phyloP scores from a whole-genome alignment of 1,140 invertebrate species.

The Himalopsyche phryganea region DNA sequence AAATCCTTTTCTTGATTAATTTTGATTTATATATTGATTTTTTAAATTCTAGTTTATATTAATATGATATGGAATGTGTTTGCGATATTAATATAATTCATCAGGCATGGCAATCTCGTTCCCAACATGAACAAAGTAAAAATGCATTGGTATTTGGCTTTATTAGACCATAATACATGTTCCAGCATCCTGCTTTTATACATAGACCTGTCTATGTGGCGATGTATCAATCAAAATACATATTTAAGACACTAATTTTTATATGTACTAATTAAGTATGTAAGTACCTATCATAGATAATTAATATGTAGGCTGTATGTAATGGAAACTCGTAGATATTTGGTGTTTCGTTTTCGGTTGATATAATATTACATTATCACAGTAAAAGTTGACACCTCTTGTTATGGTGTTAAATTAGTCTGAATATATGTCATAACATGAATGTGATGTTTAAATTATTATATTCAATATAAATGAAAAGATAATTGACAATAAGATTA shows the following conservation, averaged over 20 bases:
- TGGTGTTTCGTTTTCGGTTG: not conserved
- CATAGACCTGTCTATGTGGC: constrained; percentile 34
- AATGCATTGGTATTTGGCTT: constrained; percentile 37
- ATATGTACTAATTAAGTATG: not conserved
- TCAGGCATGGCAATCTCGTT: constrained; percentile 12
- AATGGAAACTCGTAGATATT: not conserved
- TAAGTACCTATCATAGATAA: not conserved
- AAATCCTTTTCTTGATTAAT: no score
- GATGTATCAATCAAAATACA: constrained; percentile 34
- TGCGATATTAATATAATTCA: no score
- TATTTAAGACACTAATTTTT: constrained; percentile 18
- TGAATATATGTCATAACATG: not conserved
- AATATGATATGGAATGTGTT: no score
- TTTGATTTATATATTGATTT: no score
- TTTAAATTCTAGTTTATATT: no score
- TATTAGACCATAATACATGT: constrained; percentile 37
- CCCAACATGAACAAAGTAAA: constrained; percentile 30
- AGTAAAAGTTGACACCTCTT: not conserved
- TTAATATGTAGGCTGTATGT: not conserved
- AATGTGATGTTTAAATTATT: constrained; percentile 6
- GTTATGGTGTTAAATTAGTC: not conserved
- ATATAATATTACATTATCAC: no score
- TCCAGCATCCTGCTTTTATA: constrained; percentile 34
- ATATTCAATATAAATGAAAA: not conserved
- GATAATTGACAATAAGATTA: not conserved